A percentile compares a stretch with the other conserved stretches of the same genome.
Evolutionary conservation across 2,113 vertebrate species (phyloP).

Genomic region (Phyllopteryx taeniolatus): DNA sequence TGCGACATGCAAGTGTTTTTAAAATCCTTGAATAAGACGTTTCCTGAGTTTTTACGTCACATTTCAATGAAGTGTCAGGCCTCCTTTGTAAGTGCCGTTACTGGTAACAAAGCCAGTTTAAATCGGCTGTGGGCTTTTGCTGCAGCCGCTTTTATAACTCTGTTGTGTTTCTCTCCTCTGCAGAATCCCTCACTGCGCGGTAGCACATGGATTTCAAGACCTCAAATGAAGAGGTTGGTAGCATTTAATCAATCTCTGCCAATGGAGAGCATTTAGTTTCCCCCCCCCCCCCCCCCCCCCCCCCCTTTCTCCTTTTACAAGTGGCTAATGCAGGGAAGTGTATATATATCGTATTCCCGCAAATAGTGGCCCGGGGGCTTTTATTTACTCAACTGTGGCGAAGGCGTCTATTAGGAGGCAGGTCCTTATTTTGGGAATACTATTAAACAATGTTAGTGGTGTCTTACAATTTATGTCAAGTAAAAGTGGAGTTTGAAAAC

Average conservation of each 20-base stretch:
- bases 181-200: constrained; percentile 70
- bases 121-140: constrained; percentile 28
- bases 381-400: not conserved
- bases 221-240: constrained; percentile 78
- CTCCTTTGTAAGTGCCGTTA: not conserved
- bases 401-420: not conserved
- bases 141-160: constrained; percentile 37
- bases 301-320: not conserved
- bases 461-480: not conserved
- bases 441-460: not conserved
- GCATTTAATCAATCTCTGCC: constrained; percentile 46
- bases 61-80: not conserved
- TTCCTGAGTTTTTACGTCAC: not conserved
- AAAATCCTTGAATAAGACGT: not conserved
- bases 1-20: not conserved
- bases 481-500: not conserved
- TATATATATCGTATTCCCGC: not conserved
- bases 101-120: constrained; percentile 39
- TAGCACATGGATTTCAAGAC: constrained; percentile 83
- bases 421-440: not conserved
- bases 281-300: too few relatives aligned
- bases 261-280: constrained; percentile 4
- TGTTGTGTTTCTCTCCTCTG: constrained; percentile 36
- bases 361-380: not conserved
- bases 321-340: not conserved